A percentile compares a stretch with the other conserved stretches of the same genome.
Evolutionary conservation across 2,888 invertebrate species (phyloP).

Genomic region (Cepaea hortensis): DNA sequence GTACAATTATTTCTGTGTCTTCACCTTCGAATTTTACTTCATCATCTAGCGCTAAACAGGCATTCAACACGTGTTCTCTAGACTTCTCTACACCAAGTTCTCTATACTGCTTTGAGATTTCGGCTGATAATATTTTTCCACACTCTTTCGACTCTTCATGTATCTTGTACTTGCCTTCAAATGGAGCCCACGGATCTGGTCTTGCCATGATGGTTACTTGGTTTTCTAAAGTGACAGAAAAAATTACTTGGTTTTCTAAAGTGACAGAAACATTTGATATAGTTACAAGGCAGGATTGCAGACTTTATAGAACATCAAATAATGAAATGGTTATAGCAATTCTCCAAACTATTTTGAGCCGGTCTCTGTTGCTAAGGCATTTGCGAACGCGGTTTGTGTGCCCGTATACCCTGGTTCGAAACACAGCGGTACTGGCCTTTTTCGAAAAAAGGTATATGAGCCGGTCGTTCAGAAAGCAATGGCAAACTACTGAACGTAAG

Average conservation of each 20-base stretch:
- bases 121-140: neutral
- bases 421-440: too few species aligned
- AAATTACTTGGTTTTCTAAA: too few species aligned
- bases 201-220: neutral
- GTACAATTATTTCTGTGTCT: conserved; percentile 32
- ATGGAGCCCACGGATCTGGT: conserved; percentile 28
- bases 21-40: conserved; percentile 29
- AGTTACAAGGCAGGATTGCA: neutral
- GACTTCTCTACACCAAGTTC: conserved; percentile 21
- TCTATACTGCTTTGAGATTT: neutral
- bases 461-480: too few species aligned
- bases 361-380: too few species aligned
- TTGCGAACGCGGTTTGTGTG: too few species aligned
- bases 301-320: neutral
- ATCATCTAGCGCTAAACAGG: neutral
- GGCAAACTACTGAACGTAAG: too few species aligned
- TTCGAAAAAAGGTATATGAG: too few species aligned
- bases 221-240: neutral
- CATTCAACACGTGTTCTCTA: neutral
- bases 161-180: conserved; percentile 28
- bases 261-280: neutral
- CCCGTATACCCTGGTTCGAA: too few species aligned
- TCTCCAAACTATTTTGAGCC: too few species aligned
- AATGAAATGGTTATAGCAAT: too few species aligned
- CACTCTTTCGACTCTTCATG: conserved; percentile 26